Conservation (phyloP, 1,140 invertebrate genomes). For the Eumeta japonica region DNA sequence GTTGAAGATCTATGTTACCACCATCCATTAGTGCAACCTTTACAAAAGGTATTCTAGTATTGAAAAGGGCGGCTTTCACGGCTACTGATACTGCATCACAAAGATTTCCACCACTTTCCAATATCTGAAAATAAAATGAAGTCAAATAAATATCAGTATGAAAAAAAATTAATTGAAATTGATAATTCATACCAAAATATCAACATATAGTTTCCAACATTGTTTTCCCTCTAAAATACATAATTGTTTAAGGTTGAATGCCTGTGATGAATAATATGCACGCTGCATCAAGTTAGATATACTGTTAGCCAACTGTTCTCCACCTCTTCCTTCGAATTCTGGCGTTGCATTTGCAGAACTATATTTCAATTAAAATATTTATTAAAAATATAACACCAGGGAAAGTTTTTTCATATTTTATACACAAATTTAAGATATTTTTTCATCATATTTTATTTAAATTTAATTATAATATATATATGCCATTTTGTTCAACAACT, state of each 20-base stretch:
- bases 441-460: too few relatives aligned
- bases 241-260: constrained; percentile 76
- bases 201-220: constrained; percentile 92
- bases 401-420: too few relatives aligned
- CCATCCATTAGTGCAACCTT: constrained; percentile 78
- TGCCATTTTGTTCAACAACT: neutral
- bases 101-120: constrained; percentile 91
- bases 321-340: constrained; percentile 88
- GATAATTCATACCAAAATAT: constrained; percentile 75
- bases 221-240: constrained; percentile 82
- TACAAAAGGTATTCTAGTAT: constrained; percentile 83
- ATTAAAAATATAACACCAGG: neutral
- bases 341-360: constrained; percentile 95
- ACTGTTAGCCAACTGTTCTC: constrained; percentile 83
- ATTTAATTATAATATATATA: too few relatives aligned
- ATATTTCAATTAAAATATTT: too few relatives aligned
- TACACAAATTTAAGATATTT: too few relatives aligned
- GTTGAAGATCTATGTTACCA: constrained; percentile 78
- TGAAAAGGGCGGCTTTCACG: constrained; percentile 81
- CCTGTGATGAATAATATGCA: constrained; percentile 74
- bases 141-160: constrained; percentile 4
- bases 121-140: constrained; percentile 66
- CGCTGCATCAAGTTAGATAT: constrained; percentile 79
- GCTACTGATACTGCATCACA: constrained; percentile 86
- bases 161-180: constrained; percentile 2